Conservation (phyloP, 2,113 vertebrate species). For the Oryzias curvinotus region DNA sequence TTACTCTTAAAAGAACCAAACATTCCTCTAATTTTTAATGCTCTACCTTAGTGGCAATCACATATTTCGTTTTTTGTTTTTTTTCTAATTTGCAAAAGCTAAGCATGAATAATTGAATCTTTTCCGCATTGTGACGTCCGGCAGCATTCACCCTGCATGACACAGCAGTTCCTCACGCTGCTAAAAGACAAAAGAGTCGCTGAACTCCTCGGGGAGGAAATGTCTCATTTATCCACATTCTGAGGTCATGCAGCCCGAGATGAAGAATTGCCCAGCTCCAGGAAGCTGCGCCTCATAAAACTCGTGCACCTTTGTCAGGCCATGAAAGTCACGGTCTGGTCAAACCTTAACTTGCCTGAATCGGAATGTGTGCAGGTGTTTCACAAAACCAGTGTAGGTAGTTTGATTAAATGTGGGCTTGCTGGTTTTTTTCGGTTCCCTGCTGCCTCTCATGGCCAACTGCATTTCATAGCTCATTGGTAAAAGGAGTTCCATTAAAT, state of each 20-base stretch:
- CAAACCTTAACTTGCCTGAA: neutral
- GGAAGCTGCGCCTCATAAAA: neutral
- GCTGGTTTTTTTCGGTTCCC: neutral
- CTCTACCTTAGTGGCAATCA: too few species aligned
- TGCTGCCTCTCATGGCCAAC: conserved; percentile 1
- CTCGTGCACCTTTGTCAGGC: neutral
- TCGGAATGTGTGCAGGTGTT: neutral
- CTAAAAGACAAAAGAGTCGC: conserved; percentile 16
- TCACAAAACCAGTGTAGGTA: neutral
- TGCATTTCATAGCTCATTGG: conserved; percentile 16
- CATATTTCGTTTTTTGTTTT: neutral
- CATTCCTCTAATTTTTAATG: too few species aligned
- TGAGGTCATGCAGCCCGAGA: conserved; percentile 32
- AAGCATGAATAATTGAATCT: neutral
- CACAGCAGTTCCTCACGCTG: conserved; percentile 47
- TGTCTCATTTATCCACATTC: conserved; percentile 29
- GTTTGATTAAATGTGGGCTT: conserved; percentile 4
- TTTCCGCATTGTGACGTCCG: neutral
- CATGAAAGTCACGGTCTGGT: neutral
- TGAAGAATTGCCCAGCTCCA: conserved; percentile 13
- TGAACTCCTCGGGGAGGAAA: conserved; percentile 15
- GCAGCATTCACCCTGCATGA: conserved; percentile 26
- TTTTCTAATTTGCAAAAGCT: neutral
- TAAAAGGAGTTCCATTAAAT: conserved; percentile 26
- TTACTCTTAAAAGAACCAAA: too few species aligned